These are phyloP conservation scores for Phortica variegata DNA, from an alignment of 1,140 invertebrate species.

Conservation along the genomic window DNA sequence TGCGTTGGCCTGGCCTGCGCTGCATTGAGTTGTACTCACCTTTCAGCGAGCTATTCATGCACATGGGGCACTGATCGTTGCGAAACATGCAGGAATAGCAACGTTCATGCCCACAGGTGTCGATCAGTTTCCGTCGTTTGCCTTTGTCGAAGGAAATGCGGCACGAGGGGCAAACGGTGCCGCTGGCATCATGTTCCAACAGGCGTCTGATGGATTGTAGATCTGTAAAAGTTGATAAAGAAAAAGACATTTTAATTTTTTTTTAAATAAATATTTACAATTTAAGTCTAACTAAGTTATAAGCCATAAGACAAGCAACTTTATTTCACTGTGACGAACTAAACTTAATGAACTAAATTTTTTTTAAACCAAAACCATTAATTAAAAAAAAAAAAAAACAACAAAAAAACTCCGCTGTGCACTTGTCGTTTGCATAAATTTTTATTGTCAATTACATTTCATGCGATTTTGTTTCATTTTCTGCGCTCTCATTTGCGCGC, in stretches of 20 bases:
- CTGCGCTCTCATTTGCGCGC: conserved; percentile 25
- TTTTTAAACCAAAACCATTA: conserved; percentile 10
- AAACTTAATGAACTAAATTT: too few species aligned
- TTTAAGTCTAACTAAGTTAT: too few species aligned
- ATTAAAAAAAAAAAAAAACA: too few species aligned
- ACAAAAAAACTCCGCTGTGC: too few species aligned
- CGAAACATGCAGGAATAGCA: conserved; percentile 93
- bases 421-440: conserved; percentile 48
- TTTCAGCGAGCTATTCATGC: conserved; percentile 60
- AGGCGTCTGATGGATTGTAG: conserved; percentile 67
- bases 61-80: conserved; percentile 87
- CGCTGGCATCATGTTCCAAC: conserved; percentile 58
- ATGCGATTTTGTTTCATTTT: conserved; percentile 15
- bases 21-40: conserved; percentile 35
- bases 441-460: conserved; percentile 47
- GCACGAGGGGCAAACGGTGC: conserved; percentile 75
- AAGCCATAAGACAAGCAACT: too few species aligned
- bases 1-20: too few species aligned
- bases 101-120: conserved; percentile 89
- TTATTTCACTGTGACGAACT: too few species aligned
- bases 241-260: conserved; percentile 22
- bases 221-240: conserved; percentile 62
- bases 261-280: conserved; percentile 4
- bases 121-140: conserved; percentile 89
- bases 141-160: conserved; percentile 93